These are phyloP conservation scores for Pterophyllum scalare DNA, from an alignment of 2,113 vertebrate genomes.

Conservation along the genomic window DNA sequence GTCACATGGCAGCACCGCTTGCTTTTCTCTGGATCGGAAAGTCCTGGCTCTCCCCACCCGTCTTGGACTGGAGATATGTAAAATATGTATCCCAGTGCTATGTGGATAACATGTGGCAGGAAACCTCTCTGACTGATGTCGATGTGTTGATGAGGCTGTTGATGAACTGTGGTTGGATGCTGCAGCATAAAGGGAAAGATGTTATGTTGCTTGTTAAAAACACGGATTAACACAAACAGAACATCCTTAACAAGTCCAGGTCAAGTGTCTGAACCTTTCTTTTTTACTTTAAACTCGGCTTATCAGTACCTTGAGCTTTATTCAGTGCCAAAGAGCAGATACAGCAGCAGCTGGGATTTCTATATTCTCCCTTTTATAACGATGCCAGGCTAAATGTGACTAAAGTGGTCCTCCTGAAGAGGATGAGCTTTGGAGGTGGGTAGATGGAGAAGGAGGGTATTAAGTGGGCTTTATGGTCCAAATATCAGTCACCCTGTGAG, in stretches of 20 bases:
- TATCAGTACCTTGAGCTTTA: background rate
- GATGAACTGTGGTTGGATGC: conserved; percentile 5
- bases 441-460: background rate
- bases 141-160: conserved; percentile 30
- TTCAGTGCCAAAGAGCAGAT: background rate
- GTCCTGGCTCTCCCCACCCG: background rate
- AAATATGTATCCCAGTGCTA: conserved; percentile 40
- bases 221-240: background rate
- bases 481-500: conserved; percentile 3
- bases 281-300: background rate
- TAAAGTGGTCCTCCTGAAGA: background rate
- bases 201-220: background rate
- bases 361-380: background rate
- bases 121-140: conserved; percentile 24
- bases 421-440: background rate
- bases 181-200: background rate
- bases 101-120: conserved; percentile 35
- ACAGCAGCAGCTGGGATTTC: background rate
- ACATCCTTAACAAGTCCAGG: too few species aligned
- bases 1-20: conserved; percentile 33
- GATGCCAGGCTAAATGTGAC: background rate
- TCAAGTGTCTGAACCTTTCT: background rate
- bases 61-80: conserved; percentile 31
- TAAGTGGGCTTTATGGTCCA: background rate
- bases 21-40: conserved; percentile 33